Base-by-base conservation (phyloP, 2,797 vertebrate species). In the Pempheris klunzingeri region DNA sequence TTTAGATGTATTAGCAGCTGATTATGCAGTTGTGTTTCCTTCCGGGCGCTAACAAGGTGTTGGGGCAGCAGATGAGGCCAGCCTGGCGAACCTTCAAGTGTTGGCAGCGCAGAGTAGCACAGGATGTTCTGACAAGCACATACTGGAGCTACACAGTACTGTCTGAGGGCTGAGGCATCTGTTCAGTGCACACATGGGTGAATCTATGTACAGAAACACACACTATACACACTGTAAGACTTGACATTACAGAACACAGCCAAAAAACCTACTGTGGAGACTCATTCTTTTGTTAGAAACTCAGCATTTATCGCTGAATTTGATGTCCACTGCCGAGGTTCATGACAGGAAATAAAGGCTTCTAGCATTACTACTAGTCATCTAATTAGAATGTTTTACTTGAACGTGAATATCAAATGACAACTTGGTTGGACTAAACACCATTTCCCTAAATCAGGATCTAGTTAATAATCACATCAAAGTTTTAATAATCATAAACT, bases 21-120 rank as follows among this genome's bases (percentile, higher is more conserved):
- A 90, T 90, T 89, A 87, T 90, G 83, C 89, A 89, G 78, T 78
- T 81, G 66, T 70, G 46, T 67, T 77, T 39, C 73, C 71, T 74
- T 82, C 81, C 13, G 71, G 78, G 57, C 58, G 12, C 80, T 88
- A 90, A 91, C 90, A 76, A 92, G 90, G 78, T 90, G 86, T 81
- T 22, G 78, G 83, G 86, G 80, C 77, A 81, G 89, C 83, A 86
- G 77, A 83, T 77, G 85, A 90, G 78, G 73, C 76, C 63, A 24
- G 70, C 76, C 80, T 82, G 75, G 80, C 77, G 62, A 65, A 88
- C 84, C 73, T 84, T 90, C 82, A 84, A 84, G 74, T 83, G 80
- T 60, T 87, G 84, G 86, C 73, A 78, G 67, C 28, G 66, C 63
- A 53, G 73, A 78, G 58, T 10, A 70, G 78, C 78, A 58, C 72